phyloP scores from a whole-genome alignment of 1,140 invertebrate species.

The Drosophila seguyi region DNA sequence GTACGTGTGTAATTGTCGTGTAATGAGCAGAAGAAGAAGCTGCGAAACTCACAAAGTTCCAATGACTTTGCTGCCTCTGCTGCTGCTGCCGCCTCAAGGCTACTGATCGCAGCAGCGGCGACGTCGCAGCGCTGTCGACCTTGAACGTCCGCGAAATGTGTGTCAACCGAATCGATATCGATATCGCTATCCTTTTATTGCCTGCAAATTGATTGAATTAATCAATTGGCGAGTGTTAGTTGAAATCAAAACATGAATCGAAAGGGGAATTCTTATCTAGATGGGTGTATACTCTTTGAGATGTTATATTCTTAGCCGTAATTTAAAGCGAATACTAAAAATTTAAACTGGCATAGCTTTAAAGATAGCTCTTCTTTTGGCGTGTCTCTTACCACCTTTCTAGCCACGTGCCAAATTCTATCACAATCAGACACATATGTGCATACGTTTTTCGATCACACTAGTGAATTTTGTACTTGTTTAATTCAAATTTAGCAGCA shows the following conservation, averaged over 20 bases:
- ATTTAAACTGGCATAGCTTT: too few species aligned
- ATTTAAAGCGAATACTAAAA: too few species aligned
- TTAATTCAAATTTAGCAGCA: too few species aligned
- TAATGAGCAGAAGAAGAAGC: conserved; percentile 16
- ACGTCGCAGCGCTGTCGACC: conserved; percentile 33
- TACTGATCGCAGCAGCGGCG: conserved; percentile 19
- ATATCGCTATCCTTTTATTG: conserved; percentile 68
- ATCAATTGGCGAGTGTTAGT: conserved; percentile 42
- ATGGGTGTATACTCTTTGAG: conserved; percentile 2
- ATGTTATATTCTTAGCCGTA: not conserved
- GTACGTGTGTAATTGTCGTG: conserved; percentile 18
- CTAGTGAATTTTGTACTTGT: too few species aligned
- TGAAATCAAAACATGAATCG: conserved; percentile 28
- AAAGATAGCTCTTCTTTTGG: not conserved
- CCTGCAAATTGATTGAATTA: conserved; percentile 66
- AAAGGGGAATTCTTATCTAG: not conserved
- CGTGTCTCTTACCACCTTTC: conserved; percentile 9
- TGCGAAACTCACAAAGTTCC: conserved; percentile 32
- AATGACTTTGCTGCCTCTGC: conserved; percentile 23
- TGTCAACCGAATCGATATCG: conserved; percentile 41
- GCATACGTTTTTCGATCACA: not conserved
- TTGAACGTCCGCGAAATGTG: conserved; percentile 43
- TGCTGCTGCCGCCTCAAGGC: conserved; percentile 15
- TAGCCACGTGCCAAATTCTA: conserved; percentile 10
- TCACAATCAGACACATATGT: not conserved